phyloP scores from a whole-genome alignment of 2,797 vertebrate genomes.

The Odontamblyopus rebecca region DNA sequence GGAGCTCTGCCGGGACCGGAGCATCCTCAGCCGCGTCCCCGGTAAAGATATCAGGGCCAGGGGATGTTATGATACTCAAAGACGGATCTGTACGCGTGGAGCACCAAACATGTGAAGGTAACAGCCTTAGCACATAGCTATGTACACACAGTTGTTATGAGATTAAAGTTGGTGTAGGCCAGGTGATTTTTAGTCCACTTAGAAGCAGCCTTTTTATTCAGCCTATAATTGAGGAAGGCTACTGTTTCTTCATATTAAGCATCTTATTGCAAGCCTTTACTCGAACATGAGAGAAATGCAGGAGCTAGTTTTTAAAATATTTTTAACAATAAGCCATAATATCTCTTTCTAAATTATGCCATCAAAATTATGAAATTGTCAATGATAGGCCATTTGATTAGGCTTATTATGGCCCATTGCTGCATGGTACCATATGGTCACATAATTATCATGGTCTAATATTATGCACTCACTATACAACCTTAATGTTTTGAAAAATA shows the following conservation, averaged over 20 bases:
- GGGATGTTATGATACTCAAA: constrained; percentile 81
- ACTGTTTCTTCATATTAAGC: not conserved
- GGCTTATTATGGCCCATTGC: not conserved
- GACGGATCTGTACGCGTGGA: constrained; percentile 82
- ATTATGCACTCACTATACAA: not conserved
- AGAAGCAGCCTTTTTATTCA: no score
- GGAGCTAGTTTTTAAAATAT: not conserved
- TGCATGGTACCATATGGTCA: not conserved
- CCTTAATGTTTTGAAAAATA: not conserved
- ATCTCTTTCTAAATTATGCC: not conserved
- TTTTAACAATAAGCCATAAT: not conserved
- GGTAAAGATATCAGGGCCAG: constrained; percentile 66
- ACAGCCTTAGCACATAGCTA: constrained; percentile 30
- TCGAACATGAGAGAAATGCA: no score
- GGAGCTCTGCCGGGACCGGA: constrained; percentile 36
- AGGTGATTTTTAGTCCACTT: not conserved
- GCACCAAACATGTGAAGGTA: constrained; percentile 64
- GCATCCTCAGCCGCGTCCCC: constrained; percentile 25
- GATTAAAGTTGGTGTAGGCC: constrained; percentile 1
- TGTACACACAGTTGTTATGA: constrained; percentile 15
- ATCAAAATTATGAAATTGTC: not conserved
- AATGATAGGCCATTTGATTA: not conserved
- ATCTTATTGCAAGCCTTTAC: not conserved
- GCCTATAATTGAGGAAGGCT: not conserved
- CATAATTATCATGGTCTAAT: not conserved